Conservation (phyloP, 1,140 invertebrate genomes). For the Hypothenemus hampei region DNA sequence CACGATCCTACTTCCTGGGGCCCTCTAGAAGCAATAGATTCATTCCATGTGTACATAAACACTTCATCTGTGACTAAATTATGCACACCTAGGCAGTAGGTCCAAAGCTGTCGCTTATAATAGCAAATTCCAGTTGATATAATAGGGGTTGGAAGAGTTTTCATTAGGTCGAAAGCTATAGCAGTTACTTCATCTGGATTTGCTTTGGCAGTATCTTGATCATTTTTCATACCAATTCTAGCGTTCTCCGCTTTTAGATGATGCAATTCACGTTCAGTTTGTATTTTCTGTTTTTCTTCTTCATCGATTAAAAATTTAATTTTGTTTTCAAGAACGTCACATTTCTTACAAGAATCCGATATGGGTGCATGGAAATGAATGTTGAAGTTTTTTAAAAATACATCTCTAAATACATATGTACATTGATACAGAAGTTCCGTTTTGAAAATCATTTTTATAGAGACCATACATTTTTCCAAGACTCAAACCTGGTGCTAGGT, state of each 20-base stretch:
- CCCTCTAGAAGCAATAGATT: slow-evolving; percentile 24
- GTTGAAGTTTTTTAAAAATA: too few relatives aligned
- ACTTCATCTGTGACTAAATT: slow-evolving; percentile 20
- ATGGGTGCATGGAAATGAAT: not conserved
- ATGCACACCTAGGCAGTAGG: slow-evolving; percentile 25
- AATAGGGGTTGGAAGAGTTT: slow-evolving; percentile 25
- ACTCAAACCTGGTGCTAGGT: too few relatives aligned
- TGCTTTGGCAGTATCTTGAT: too few relatives aligned
- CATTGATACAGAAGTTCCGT: too few relatives aligned
- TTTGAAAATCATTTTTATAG: too few relatives aligned
- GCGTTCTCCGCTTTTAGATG: not conserved
- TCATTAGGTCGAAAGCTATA: slow-evolving; percentile 27
- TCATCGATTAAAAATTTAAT: not conserved
- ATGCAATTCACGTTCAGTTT: not conserved
- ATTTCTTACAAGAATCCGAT: slow-evolving; percentile 1
- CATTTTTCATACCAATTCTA: not conserved
- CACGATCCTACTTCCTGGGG: slow-evolving; percentile 28
- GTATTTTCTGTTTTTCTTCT: not conserved
- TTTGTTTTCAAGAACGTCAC: slow-evolving; percentile 1
- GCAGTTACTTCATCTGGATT: slow-evolving; percentile 11
- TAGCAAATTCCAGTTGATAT: slow-evolving; percentile 21
- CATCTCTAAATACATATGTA: too few relatives aligned
- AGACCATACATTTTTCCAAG: too few relatives aligned
- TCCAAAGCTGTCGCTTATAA: slow-evolving; percentile 30
- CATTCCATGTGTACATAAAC: slow-evolving; percentile 24